Percentiles rank a stretch among this genome's conserved stretches.
These are phyloP conservation scores for Choristoneura fumiferana DNA, from an alignment of 1,140 invertebrate species.

Conservation along the genomic window DNA sequence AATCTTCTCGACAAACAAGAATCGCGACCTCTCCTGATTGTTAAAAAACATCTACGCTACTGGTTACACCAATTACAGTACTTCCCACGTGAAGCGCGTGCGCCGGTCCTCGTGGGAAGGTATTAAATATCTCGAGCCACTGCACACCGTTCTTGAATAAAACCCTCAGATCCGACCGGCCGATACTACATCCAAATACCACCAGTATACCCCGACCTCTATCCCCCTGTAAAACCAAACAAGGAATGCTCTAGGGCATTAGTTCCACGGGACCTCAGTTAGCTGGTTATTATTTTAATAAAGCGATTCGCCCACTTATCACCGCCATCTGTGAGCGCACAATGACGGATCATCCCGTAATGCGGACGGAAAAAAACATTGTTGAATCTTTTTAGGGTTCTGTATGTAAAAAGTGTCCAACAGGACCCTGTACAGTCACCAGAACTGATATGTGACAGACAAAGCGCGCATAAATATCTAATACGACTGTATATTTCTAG, in stretches of 20 bases:
- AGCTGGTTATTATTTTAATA: slow-evolving; percentile 64
- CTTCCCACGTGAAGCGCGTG: slow-evolving; percentile 49
- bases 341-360: slow-evolving; percentile 74
- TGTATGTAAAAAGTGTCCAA: too few relatives aligned
- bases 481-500: too few relatives aligned
- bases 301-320: slow-evolving; percentile 67
- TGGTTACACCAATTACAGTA: slow-evolving; percentile 17
- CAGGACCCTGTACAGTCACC: too few relatives aligned
- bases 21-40: too few relatives aligned
- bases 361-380: slow-evolving; percentile 62
- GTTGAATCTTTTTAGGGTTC: too few relatives aligned
- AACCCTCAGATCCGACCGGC: slow-evolving; percentile 51
- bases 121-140: slow-evolving; percentile 65
- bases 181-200: slow-evolving; percentile 46
- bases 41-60: too few relatives aligned
- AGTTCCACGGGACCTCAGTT: slow-evolving; percentile 36
- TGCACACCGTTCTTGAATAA: slow-evolving; percentile 59
- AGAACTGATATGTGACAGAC: too few relatives aligned
- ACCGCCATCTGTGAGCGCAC: slow-evolving; percentile 64
- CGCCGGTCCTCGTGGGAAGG: slow-evolving; percentile 69
- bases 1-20: too few relatives aligned
- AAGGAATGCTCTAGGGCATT: slow-evolving; percentile 9
- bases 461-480: too few relatives aligned
- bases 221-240: slow-evolving; percentile 9
- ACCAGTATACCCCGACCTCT: slow-evolving; percentile 43